A percentile compares a stretch with the other conserved stretches of the same genome.
Conservation (phyloP, 2,888 invertebrate species). For the Rotaria socialis region DNA sequence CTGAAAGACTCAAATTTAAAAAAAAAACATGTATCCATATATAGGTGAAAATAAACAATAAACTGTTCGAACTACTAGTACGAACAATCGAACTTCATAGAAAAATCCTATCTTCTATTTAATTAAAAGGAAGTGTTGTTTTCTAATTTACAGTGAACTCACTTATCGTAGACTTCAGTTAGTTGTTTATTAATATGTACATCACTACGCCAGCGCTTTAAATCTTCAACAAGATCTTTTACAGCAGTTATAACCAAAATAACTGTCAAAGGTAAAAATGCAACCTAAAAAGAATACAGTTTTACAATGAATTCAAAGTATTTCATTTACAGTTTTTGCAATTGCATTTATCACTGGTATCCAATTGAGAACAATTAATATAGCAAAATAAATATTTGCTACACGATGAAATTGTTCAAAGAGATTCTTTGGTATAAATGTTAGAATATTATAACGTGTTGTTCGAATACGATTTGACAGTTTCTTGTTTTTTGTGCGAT, state of each 20-base stretch:
- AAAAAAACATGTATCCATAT: too few relatives aligned
- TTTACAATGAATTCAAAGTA: neutral
- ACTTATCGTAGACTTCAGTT: conserved; percentile 82
- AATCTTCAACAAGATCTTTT: conserved; percentile 89
- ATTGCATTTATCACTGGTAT: conserved; percentile 67
- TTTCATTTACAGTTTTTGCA: neutral
- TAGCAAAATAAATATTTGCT: conserved; percentile 93
- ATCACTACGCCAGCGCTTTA: conserved; percentile 80
- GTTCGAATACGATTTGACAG: neutral
- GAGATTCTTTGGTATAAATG: conserved; percentile 63
- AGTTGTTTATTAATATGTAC: conserved; percentile 80
- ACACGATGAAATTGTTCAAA: conserved; percentile 89
- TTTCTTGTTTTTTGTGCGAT: neutral
- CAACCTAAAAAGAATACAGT: conserved; percentile 80
- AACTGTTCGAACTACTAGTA: too few relatives aligned
- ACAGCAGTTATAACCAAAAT: conserved; percentile 87
- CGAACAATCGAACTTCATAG: too few relatives aligned
- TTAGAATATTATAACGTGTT: conserved; percentile 8
- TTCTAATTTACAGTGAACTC: conserved; percentile 53
- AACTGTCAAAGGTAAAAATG: conserved; percentile 88
- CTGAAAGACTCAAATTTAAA: too few relatives aligned
- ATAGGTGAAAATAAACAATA: too few relatives aligned
- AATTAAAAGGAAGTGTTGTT: too few relatives aligned
- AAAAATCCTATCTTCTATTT: too few relatives aligned
- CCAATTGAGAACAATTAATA: conserved; percentile 91